Evolutionary conservation across 2,113 vertebrate genomes (phyloP).

Genomic region (Hippocampus mohnikei): DNA sequence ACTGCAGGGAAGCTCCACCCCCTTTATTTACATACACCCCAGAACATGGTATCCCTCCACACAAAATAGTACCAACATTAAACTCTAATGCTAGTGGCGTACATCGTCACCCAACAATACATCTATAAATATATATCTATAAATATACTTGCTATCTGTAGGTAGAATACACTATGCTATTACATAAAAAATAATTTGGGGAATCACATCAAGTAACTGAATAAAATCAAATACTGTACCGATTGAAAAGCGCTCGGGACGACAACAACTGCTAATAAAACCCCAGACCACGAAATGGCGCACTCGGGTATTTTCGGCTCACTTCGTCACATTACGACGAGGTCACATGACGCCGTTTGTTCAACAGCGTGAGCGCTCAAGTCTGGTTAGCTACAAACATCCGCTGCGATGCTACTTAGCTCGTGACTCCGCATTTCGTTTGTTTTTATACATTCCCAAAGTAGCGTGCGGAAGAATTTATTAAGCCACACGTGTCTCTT

Average conservation of each 20-base stretch:
- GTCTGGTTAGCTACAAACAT: conserved; percentile 10
- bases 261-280: not conserved
- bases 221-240: not conserved
- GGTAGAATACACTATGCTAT: not conserved
- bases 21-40: no score
- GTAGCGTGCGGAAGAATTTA: not conserved
- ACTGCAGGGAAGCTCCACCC: no score
- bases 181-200: not conserved
- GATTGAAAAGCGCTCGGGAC: not conserved
- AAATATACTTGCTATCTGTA: no score
- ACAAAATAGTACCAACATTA: no score
- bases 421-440: not conserved
- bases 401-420: not conserved
- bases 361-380: conserved; percentile 7
- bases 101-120: no score
- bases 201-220: not conserved
- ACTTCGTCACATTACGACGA: not conserved
- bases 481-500: no score
- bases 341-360: conserved; percentile 48
- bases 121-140: no score
- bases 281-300: not conserved
- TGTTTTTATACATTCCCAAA: not conserved
- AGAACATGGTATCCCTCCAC: no score
- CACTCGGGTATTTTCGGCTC: conserved; percentile 14
- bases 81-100: no score